Evolutionary conservation across 2,888 invertebrate genomes (phyloP), one percentile per base, ranked within the genome.

Genomic region (Strigamia maritima): DNA sequence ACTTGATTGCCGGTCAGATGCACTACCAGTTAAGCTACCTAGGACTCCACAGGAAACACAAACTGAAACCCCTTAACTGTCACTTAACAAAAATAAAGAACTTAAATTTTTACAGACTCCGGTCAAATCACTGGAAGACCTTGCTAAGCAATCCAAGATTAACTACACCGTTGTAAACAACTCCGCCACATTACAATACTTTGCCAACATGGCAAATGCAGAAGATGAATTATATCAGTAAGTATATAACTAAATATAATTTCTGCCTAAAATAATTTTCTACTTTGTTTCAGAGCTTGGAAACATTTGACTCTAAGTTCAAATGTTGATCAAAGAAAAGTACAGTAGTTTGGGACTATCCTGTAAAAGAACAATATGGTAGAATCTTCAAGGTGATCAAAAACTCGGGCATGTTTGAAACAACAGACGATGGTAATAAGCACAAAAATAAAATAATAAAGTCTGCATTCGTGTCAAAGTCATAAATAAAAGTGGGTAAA

Each of bases 341-440:
- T n/a, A n/a, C n/a, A n/a, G n/a, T n/a, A 8, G 94, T 95, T 0
- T 95, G 95, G 95, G 95, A 96, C 83, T 96, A 96, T 85, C 96
- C 96, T 0, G 93, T 97, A 81, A 91, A 93, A 81, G 95, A 96
- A 84, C 95, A 95, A 85, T 96, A 94, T 83, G 94, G 94, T 0
- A 93, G 94, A 82, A 95, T 96, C 81, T 87, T 95, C 12, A 87
- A 93, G 22, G 92, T 94, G 16, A 95, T 96, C 75, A 91, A 92
- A 81, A 90, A 91, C 81, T 92, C 94, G 0, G 91, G 90, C 24
- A 92, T 94, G 0, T 92, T 95, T 0, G 84, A 86, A 1, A 89
- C 90, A 81, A 91, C 92, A 0, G 87, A 88, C 16, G 91, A 92
- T 80, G 96, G 95, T 83, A 70, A 31, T 35, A n/a, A n/a, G n/a